A percentile compares a stretch with the other conserved stretches of the same genome.
These are phyloP conservation scores for Bujurquina vittata DNA, from an alignment of 2,113 vertebrate species.

Conservation along the genomic window DNA sequence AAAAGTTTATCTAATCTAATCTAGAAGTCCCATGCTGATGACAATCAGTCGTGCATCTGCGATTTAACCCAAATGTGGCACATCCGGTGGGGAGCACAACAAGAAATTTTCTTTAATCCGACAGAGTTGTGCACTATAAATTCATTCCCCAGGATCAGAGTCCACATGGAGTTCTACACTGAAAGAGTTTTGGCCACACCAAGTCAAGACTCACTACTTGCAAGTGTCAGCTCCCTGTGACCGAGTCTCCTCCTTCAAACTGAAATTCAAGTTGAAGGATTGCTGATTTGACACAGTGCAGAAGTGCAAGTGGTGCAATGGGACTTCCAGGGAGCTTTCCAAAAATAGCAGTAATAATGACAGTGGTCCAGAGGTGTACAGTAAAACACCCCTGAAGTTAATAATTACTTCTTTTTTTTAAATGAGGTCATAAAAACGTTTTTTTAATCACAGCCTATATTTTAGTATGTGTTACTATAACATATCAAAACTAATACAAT, in stretches of 20 bases:
- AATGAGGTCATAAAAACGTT: neutral
- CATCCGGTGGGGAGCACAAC: neutral
- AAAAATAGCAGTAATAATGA: neutral
- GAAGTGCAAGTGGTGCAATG: neutral
- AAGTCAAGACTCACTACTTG: neutral
- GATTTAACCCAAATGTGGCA: neutral
- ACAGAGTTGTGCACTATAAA: neutral
- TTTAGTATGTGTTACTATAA: slow-evolving; percentile 1
- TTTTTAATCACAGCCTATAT: rapidly evolving
- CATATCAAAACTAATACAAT: neutral
- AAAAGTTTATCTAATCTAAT: too few species aligned
- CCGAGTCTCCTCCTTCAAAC: neutral
- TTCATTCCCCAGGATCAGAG: neutral
- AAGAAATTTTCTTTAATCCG: neutral
- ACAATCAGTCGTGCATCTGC: neutral
- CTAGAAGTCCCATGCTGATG: neutral
- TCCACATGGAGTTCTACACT: neutral
- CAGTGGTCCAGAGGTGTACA: neutral
- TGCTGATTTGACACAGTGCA: slow-evolving; percentile 6
- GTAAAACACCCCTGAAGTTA: neutral
- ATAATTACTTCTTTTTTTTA: neutral
- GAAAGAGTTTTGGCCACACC: neutral
- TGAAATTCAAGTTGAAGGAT: slow-evolving; percentile 1
- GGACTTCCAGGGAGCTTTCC: neutral
- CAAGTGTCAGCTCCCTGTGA: neutral